A percentile compares a stretch with the other conserved stretches of the same genome.
Conservation (phyloP, 2,113 vertebrate species). For the Centropus bengalensis region DNA sequence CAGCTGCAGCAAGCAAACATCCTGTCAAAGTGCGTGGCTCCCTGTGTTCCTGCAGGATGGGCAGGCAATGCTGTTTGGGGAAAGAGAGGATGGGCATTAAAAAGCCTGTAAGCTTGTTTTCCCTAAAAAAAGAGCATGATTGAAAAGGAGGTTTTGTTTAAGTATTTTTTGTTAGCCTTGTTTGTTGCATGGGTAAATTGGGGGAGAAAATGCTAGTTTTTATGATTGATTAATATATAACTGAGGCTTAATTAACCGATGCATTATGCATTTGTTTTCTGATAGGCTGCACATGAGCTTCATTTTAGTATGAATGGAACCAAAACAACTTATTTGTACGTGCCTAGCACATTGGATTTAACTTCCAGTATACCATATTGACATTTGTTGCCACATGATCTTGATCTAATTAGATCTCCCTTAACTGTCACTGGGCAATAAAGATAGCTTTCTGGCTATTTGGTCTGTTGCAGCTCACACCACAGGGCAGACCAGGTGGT, state of each 20-base stretch:
- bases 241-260: not conserved
- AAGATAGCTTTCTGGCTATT: not conserved
- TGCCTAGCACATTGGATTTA: not conserved
- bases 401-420: not conserved
- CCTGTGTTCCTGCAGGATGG: constrained; percentile 78
- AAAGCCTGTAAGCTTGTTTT: constrained; percentile 54
- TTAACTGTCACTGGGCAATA: not conserved
- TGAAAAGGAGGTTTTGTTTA: constrained; percentile 7
- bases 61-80: constrained; percentile 70
- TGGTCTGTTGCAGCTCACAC: not conserved
- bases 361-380: not conserved
- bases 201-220: not conserved
- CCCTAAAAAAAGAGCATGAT: constrained; percentile 65
- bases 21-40: constrained; percentile 75
- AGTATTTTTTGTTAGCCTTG: not conserved
- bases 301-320: not conserved
- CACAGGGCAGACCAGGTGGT: not conserved
- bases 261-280: not conserved
- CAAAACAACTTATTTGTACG: not conserved
- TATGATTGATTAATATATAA: not conserved
- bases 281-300: not conserved
- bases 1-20: constrained; percentile 77
- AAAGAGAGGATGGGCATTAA: constrained; percentile 70
- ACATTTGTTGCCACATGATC: rapidly evolving
- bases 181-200: not conserved